Conservation (phyloP, 2,888 invertebrate species). For the Neria commutata region DNA sequence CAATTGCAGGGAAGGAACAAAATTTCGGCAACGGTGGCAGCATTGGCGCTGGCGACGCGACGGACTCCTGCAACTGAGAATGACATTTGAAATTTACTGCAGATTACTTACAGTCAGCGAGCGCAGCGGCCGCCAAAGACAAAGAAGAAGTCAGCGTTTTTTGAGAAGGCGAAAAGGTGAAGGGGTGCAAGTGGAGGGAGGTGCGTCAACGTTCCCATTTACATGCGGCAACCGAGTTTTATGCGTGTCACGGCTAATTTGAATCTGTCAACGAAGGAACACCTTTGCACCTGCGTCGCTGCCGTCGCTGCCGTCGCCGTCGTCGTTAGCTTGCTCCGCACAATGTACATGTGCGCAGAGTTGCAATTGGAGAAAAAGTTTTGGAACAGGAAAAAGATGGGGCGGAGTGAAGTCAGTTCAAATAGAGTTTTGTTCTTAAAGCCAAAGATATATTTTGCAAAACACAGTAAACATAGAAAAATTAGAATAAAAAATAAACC, state of each 20-base stretch:
- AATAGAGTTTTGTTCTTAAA: too few species aligned
- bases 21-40: not conserved
- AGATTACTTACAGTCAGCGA: not conserved
- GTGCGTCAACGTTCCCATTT: too few species aligned
- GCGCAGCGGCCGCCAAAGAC: not conserved
- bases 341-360: too few species aligned
- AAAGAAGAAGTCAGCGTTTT: not conserved
- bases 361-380: not conserved
- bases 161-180: not conserved
- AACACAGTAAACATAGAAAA: too few species aligned
- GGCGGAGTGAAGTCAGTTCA: too few species aligned
- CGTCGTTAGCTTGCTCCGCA: too few species aligned
- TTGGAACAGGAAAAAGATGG: too few species aligned
- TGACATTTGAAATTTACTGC: conserved; percentile 23
- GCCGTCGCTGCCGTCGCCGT: too few species aligned
- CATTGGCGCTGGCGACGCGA: not conserved
- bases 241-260: not conserved
- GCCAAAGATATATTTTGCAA: too few species aligned
- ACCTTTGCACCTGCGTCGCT: not conserved
- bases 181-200: not conserved
- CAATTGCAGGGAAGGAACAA: not conserved
- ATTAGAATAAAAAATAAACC: too few species aligned
- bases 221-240: not conserved
- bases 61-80: conserved; percentile 8
- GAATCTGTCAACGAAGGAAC: not conserved